Percentiles rank a stretch among this genome's conserved stretches.
Conservation (phyloP, 2,888 invertebrate species). For the Hirudinaria manillensis region DNA sequence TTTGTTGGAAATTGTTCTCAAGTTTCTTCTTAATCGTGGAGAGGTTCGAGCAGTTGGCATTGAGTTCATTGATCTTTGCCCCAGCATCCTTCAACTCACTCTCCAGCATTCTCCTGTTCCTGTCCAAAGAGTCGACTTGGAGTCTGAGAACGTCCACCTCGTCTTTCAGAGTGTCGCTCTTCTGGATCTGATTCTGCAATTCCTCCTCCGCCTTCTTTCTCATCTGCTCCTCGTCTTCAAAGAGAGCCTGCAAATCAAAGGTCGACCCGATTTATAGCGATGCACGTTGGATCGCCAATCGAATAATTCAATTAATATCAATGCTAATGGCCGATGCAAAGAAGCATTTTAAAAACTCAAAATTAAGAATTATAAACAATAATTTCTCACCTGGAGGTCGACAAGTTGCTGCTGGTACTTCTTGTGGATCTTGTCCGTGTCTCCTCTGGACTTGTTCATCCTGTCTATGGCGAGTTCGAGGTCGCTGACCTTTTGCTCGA, state of each 20-base stretch:
- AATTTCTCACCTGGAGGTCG: constrained; percentile 20
- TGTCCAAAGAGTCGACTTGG: constrained; percentile 84
- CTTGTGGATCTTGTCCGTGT: constrained; percentile 98
- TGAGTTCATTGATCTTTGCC: constrained; percentile 93
- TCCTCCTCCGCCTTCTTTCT: constrained; percentile 96
- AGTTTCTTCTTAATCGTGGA: constrained; percentile 98
- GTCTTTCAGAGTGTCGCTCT: constrained; percentile 91
- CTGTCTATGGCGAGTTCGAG: constrained; percentile 97
- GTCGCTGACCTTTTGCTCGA: constrained; percentile 99
- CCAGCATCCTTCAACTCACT: constrained; percentile 94
- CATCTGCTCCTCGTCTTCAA: constrained; percentile 96
- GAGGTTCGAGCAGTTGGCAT: constrained; percentile 85
- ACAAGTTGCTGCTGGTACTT: constrained; percentile 75
- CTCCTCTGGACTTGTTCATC: constrained; percentile 96
- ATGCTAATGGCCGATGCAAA: too few species aligned
- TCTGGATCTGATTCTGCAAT: constrained; percentile 91
- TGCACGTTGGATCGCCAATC: too few species aligned
- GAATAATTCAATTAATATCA: too few species aligned
- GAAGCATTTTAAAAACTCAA: too few species aligned
- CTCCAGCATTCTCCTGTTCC: constrained; percentile 94
- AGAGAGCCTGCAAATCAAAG: constrained; percentile 66
- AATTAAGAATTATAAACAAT: neutral
- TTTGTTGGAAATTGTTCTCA: constrained; percentile 93
- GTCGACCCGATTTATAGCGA: constrained; percentile 55
- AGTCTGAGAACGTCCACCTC: constrained; percentile 97